Evolutionary conservation across 1,140 invertebrate species (phyloP), one percentile per base, ranked within the genome.

Genomic region (Euborellia annulipes): DNA sequence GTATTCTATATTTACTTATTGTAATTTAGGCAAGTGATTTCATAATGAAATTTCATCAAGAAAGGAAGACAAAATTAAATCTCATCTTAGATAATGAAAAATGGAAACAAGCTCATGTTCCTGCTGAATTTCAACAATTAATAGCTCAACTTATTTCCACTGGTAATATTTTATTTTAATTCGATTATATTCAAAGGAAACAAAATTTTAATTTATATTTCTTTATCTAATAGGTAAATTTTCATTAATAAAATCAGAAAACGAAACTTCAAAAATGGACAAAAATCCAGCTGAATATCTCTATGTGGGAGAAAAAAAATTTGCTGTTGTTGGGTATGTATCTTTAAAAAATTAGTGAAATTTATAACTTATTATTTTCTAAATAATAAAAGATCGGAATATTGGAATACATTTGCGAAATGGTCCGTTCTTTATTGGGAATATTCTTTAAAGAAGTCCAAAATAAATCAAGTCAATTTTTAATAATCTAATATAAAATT

Each of bases 81-180:
- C 56, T 81, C 47, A 71, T 92, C 30, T 65, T 98, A 30, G 92
- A 96, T 56, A 78, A 76, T 52, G 94, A 98, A 65, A 70, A 82
- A 41, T 98, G 94, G 93, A 89, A 85, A 59, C 76, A 83, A 54
- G 85, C 87, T n/a, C 85, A 93, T 53, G 84, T 97, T 36, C 82
- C 88, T 1, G 62, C 68, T 47, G 85, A 91, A 60, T 82, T 93
- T 60, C 90, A 95, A 64, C 69, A 65, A 16, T 68, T 94, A 39
- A 77, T 93, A n/a, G 73, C 82, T 61, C 72, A 77, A 54, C 79
- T 87, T 54, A 64, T 71, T 41, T 67, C 60, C 16, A 62, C 62
- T 52, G 69, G 67, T 64, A 55, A 53, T 42, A 38, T 46, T 4
- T 18, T 21, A 14, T 14, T n/a, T 41, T 22, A 14, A 13, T 30